phyloP scores from a whole-genome alignment of 2,113 vertebrate species.

The Paradisaea rubra region DNA sequence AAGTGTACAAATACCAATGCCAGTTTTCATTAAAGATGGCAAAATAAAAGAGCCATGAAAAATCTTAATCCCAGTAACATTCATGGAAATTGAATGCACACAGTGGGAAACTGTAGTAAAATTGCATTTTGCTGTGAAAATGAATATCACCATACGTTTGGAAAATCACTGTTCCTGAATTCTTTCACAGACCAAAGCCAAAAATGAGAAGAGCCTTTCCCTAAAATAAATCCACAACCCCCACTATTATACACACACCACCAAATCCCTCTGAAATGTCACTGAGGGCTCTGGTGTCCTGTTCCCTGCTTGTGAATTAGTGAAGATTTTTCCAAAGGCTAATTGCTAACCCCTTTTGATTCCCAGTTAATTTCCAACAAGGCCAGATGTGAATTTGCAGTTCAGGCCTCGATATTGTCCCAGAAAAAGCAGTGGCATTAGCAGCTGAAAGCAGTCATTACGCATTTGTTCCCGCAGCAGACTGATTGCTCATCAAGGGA shows the following conservation, averaged over 20 bases:
- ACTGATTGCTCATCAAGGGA: slow-evolving; percentile 49
- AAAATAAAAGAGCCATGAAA: not conserved
- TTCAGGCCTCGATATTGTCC: slow-evolving; percentile 37
- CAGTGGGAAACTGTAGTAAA: not conserved
- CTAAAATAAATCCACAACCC: not conserved
- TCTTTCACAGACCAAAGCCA: not conserved
- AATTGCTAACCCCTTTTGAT: not conserved
- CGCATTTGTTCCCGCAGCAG: slow-evolving; percentile 21
- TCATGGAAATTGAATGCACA: not conserved
- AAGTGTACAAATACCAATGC: not conserved
- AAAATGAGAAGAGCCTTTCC: not conserved
- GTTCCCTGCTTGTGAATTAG: not conserved
- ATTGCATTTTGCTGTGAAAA: slow-evolving; percentile 1
- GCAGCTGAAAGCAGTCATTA: slow-evolving; percentile 54
- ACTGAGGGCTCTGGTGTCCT: not conserved
- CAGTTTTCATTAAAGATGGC: not conserved
- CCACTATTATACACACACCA: not conserved
- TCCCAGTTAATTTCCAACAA: slow-evolving; percentile 32
- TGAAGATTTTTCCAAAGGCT: not conserved
- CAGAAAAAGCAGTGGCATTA: slow-evolving; percentile 61
- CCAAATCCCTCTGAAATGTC: not conserved
- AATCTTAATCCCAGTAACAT: not conserved
- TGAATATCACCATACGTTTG: not conserved
- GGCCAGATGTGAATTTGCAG: slow-evolving; percentile 54
- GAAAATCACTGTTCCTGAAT: not conserved